Base-by-base conservation (phyloP, 37 sponge, comb jelly and placozoan genomes). In the Beroe ovata region DNA sequence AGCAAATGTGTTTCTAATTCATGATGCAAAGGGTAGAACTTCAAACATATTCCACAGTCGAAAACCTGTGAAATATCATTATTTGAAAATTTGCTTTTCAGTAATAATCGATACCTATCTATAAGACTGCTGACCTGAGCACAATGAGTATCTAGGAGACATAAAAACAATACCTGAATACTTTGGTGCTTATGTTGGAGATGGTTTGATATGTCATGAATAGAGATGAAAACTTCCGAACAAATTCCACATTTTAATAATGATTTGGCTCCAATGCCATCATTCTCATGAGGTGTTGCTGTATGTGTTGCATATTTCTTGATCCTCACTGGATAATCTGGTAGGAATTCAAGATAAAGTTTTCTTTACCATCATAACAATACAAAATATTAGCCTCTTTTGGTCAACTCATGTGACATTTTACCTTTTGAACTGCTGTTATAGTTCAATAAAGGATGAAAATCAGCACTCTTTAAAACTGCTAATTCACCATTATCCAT, bases 201-300 rank as follows among this genome's bases (percentile, higher is more conserved):
- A 66, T 66, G 69, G 36, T 66, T 66, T 6, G 32, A 29, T 25
- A 66, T 66, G 36, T 66, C 69, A 66, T 66, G 69, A 3, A 66
- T 34, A 33, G 69, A 66, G 32, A 66, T 66, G 36, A 66, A 66
- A 33, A 66, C 69, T 66, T 66, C 69, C 34, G 16, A 29, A 30
- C 69, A 66, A 29, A 66, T 66, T 18, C 69, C 69, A 66, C 69
- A 66, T 66, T 66, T 66, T 4, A 66, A 37, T 1, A 66, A 47
- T 11, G n/a, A n/a, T n/a, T n/a, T n/a, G n/a, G n/a, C n/a, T n/a
- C n/a, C n/a, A n/a, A n/a, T n/a, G n/a, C n/a, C n/a, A n/a, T n/a
- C n/a, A n/a, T n/a, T n/a, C n/a, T n/a, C n/a, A n/a, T n/a, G n/a
- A n/a, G n/a, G n/a, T n/a, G n/a, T n/a, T n/a, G n/a, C n/a, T n/a